phyloP scores from a whole-genome alignment of 2,888 invertebrate species.

The Ptychoptera albimana region DNA sequence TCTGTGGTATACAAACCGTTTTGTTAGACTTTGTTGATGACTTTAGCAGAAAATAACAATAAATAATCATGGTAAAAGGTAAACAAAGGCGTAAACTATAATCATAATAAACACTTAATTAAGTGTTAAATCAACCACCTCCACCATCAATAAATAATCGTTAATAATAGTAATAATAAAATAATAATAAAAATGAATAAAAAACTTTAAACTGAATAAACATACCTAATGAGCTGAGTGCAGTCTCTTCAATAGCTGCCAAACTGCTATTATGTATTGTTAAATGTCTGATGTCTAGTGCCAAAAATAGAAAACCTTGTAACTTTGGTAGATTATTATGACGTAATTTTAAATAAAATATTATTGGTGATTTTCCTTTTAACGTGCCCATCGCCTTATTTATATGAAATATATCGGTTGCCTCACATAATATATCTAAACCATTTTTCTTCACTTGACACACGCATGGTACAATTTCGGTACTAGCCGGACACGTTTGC shows the following conservation, averaged over 20 bases:
- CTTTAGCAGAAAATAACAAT: no score
- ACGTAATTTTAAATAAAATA: slow-evolving; percentile 74
- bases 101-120: no score
- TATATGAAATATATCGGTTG: slow-evolving; percentile 65
- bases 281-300: slow-evolving; percentile 73
- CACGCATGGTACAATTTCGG: slow-evolving; percentile 62
- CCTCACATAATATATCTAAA: slow-evolving; percentile 76
- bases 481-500: slow-evolving; percentile 60
- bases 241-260: slow-evolving; percentile 73
- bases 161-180: no score
- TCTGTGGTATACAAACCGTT: no score
- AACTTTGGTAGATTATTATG: slow-evolving; percentile 74
- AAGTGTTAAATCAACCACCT: no score
- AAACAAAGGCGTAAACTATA: no score
- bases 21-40: no score
- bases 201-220: no score
- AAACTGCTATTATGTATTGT: slow-evolving; percentile 80
- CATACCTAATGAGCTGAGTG: slow-evolving; percentile 73
- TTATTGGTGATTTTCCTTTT: slow-evolving; percentile 63
- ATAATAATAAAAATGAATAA: no score
- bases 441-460: slow-evolving; percentile 80
- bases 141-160: no score
- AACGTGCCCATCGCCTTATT: slow-evolving; percentile 64
- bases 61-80: no score
- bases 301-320: slow-evolving; percentile 73